A percentile compares a stretch with the other conserved stretches of the same genome.
Evolutionary conservation across 2,888 invertebrate genomes (phyloP).

Genomic region (Tenthredo notha): DNA sequence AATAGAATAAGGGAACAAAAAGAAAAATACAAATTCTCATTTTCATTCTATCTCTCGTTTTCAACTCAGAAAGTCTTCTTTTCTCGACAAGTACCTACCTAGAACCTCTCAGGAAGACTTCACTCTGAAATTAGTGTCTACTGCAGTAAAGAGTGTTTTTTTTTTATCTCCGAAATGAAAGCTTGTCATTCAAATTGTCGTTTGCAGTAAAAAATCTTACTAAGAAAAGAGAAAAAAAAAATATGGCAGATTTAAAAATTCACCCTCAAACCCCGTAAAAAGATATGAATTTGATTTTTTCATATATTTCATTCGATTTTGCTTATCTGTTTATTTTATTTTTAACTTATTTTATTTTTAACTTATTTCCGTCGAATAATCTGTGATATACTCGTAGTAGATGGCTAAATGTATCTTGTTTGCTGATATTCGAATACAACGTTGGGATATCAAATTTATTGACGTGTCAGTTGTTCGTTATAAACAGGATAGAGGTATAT

Average conservation of each 20-base stretch:
- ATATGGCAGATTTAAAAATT: background rate
- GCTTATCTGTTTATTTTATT: background rate
- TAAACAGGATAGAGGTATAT: background rate
- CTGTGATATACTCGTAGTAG: background rate
- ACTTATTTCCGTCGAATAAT: background rate
- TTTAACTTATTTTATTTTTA: background rate
- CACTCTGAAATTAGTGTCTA: constrained; percentile 4
- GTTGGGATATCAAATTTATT: constrained; percentile 21
- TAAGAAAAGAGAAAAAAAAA: background rate
- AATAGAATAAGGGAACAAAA: background rate
- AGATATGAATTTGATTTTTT: background rate
- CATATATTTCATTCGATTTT: background rate
- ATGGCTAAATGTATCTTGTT: background rate
- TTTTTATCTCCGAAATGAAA: constrained; percentile 7
- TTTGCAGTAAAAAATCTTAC: background rate
- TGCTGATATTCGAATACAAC: background rate
- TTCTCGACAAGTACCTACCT: background rate
- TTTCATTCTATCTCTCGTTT: background rate
- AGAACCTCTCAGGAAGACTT: constrained; percentile 11
- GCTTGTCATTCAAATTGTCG: background rate
- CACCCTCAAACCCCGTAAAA: background rate
- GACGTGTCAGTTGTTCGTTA: constrained; percentile 26
- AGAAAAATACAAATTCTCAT: background rate
- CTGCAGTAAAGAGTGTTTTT: background rate
- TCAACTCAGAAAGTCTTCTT: background rate